A percentile compares a stretch with the other conserved stretches of the same genome.
Conservation (phyloP, 2,113 vertebrate species). For the Chloebia gouldiae region DNA sequence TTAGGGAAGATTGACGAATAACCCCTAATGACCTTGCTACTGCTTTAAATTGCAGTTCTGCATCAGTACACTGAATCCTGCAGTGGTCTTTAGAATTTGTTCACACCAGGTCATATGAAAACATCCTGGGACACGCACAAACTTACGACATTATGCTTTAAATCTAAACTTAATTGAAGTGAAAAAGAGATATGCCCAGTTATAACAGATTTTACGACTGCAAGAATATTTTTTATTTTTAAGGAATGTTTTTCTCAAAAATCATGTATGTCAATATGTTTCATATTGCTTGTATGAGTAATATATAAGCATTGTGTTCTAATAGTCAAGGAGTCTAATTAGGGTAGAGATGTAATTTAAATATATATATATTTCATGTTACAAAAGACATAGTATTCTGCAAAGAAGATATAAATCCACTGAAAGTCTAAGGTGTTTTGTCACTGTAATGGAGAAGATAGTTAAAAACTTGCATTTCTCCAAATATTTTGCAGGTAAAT, state of each 20-base stretch:
- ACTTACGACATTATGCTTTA: neutral
- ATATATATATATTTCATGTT: neutral
- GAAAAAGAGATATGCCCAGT: neutral
- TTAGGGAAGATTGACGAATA: slow-evolving; percentile 51
- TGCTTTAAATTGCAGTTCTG: slow-evolving; percentile 30
- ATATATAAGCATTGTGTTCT: neutral
- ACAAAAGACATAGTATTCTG: neutral
- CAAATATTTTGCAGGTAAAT: neutral
- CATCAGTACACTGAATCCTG: neutral
- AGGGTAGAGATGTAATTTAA: neutral
- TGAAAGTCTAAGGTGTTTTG: neutral
- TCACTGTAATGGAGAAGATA: neutral
- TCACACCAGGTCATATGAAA: neutral
- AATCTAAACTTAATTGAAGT: neutral
- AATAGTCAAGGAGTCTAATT: neutral
- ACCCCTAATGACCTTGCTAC: slow-evolving; percentile 51
- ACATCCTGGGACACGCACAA: neutral
- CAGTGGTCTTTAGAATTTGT: neutral
- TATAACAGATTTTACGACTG: neutral
- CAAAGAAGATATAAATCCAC: neutral
- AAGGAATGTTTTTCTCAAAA: neutral
- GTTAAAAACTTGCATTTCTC: neutral
- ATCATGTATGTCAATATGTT: neutral
- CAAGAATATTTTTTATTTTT: neutral
- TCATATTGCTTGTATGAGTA: neutral